These are phyloP conservation scores for Rhincodon typus DNA, from an alignment of 2,797 vertebrate species.

Conservation along the genomic window DNA sequence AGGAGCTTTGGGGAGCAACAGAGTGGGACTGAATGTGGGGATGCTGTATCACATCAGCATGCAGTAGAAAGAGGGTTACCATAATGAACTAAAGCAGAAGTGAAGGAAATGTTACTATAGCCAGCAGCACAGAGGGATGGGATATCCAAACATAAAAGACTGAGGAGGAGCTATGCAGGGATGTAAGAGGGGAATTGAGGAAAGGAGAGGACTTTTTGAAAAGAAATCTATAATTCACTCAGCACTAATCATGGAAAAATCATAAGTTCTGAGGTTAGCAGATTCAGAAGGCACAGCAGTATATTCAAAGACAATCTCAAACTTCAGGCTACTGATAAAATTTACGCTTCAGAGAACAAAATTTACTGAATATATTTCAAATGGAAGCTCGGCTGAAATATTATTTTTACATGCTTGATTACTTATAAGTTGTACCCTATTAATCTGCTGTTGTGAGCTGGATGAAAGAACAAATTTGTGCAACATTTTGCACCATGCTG, in stretches of 20 bases:
- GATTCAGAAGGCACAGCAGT: background rate
- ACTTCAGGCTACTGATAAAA: background rate
- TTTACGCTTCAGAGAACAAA: background rate
- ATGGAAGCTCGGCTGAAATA: background rate
- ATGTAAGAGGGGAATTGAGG: background rate
- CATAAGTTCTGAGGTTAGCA: background rate
- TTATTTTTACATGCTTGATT: background rate
- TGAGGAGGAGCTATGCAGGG: background rate
- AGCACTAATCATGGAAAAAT: background rate
- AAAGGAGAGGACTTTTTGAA: background rate
- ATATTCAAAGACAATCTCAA: background rate
- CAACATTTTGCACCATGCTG: no score
- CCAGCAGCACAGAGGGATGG: background rate
- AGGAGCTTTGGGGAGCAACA: background rate
- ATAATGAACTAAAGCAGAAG: background rate
- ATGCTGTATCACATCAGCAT: background rate
- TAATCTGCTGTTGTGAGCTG: background rate
- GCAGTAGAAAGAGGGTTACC: background rate
- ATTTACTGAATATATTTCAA: background rate
- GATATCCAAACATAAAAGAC: background rate
- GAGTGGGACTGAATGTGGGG: background rate
- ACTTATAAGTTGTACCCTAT: background rate
- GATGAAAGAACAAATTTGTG: background rate
- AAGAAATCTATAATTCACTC: background rate
- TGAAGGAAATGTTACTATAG: background rate